These are phyloP conservation scores for Apamea epomidion DNA, from an alignment of 2,888 invertebrate species.

Conservation along the genomic window DNA sequence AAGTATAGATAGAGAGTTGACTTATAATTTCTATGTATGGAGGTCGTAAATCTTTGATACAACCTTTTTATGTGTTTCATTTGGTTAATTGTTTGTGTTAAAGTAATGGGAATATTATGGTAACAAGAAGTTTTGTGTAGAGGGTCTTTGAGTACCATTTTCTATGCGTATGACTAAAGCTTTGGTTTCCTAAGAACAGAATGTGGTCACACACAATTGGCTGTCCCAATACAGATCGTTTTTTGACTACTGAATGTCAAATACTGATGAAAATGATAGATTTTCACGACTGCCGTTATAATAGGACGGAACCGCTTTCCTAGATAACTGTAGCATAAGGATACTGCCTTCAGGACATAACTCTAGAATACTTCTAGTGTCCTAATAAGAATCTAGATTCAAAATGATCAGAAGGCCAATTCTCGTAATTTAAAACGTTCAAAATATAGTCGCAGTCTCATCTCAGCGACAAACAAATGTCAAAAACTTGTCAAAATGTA, in stretches of 20 bases:
- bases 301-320: not conserved
- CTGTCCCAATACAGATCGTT: not conserved
- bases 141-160: not conserved
- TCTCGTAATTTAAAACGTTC: too few relatives aligned
- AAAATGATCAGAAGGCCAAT: too few relatives aligned
- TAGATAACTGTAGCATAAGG: not conserved
- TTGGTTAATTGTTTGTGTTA: constrained; percentile 61
- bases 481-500: too few relatives aligned
- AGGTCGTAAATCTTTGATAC: constrained; percentile 58
- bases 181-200: not conserved
- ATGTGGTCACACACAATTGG: not conserved
- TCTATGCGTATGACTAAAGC: not conserved
- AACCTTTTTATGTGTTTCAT: constrained; percentile 65
- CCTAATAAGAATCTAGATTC: too few relatives aligned
- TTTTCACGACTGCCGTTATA: not conserved
- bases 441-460: too few relatives aligned
- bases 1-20: constrained; percentile 51
- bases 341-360: too few relatives aligned
- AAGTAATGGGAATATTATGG: constrained; percentile 32
- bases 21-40: constrained; percentile 54
- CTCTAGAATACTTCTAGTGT: too few relatives aligned
- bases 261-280: not conserved
- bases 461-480: too few relatives aligned
- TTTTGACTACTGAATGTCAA: not conserved
- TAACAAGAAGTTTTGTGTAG: not conserved